phyloP scores from a whole-genome alignment of 2,113 vertebrate species.

The Menura novaehollandiae region DNA sequence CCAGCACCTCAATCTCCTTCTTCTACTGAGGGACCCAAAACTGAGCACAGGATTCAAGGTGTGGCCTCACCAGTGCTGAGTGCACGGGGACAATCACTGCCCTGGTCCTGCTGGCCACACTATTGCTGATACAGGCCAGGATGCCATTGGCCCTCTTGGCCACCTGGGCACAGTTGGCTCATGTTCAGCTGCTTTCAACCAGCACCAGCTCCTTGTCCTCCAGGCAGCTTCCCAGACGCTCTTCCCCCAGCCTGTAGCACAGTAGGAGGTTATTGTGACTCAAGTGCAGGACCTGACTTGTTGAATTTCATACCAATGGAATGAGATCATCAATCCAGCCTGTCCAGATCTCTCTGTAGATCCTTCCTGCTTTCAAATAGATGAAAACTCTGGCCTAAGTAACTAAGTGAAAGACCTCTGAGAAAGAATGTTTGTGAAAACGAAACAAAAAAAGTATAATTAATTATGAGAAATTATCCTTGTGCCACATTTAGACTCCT shows the following conservation, averaged over 20 bases:
- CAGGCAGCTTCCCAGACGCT: background rate
- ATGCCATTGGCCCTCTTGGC: background rate
- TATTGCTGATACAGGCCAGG: background rate
- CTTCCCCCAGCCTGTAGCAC: accelerated
- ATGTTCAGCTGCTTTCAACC: background rate
- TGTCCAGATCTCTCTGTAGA: background rate
- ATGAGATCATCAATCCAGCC: background rate
- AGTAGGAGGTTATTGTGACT: too few relatives aligned
- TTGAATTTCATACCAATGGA: background rate
- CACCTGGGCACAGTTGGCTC: background rate
- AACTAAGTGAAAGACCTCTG: background rate
- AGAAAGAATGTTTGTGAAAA: background rate
- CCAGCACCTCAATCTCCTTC: background rate
- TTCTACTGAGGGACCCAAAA: background rate
- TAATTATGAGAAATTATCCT: background rate
- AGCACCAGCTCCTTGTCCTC: background rate
- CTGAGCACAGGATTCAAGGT: accelerated
- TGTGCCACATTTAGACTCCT: background rate
- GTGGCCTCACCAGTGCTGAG: accelerated
- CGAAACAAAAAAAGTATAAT: background rate
- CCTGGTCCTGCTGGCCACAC: accelerated
- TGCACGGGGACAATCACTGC: background rate
- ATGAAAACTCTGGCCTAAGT: background rate
- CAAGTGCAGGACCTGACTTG: background rate
- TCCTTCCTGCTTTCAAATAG: background rate